Conservation (phyloP, 2,113 vertebrate genomes). For the Chloroceryle aenea region DNA sequence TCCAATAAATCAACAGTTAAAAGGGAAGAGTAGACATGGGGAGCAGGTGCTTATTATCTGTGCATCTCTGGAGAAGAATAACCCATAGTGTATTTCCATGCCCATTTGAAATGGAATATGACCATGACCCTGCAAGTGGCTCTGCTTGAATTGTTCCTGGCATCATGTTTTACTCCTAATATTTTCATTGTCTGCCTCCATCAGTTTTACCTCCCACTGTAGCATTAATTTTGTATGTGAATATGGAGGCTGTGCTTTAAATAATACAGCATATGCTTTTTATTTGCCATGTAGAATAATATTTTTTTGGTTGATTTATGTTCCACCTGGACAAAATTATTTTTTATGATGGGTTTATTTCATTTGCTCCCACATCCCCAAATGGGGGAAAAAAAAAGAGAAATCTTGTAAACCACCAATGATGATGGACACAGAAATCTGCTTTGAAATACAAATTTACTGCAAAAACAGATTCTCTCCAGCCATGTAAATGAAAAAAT, state of each 20-base stretch:
- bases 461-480: slow-evolving; percentile 58
- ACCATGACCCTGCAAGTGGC: slow-evolving; percentile 63
- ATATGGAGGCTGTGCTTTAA: slow-evolving; percentile 70
- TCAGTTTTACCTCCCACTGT: slow-evolving; percentile 64
- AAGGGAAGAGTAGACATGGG: slow-evolving; percentile 66
- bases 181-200: slow-evolving; percentile 67
- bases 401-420: slow-evolving; percentile 60
- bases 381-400: neutral
- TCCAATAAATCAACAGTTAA: slow-evolving; percentile 71
- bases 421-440: slow-evolving; percentile 59
- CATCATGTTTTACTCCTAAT: slow-evolving; percentile 56
- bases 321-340: slow-evolving; percentile 79
- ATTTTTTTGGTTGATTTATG: slow-evolving; percentile 78
- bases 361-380: slow-evolving; percentile 70
- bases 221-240: slow-evolving; percentile 73
- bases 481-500: slow-evolving; percentile 64
- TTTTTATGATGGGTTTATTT: slow-evolving; percentile 78
- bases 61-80: slow-evolving; percentile 70
- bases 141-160: slow-evolving; percentile 60
- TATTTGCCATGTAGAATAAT: slow-evolving; percentile 75
- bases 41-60: slow-evolving; percentile 73
- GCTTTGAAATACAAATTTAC: slow-evolving; percentile 66
- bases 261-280: slow-evolving; percentile 77
- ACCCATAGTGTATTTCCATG: slow-evolving; percentile 63
- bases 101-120: slow-evolving; percentile 66